Percentiles rank a stretch among this genome's conserved stretches.
Evolutionary conservation across 2,797 vertebrate genomes (phyloP).

Genomic region (Cynodonichthys magdalenae): DNA sequence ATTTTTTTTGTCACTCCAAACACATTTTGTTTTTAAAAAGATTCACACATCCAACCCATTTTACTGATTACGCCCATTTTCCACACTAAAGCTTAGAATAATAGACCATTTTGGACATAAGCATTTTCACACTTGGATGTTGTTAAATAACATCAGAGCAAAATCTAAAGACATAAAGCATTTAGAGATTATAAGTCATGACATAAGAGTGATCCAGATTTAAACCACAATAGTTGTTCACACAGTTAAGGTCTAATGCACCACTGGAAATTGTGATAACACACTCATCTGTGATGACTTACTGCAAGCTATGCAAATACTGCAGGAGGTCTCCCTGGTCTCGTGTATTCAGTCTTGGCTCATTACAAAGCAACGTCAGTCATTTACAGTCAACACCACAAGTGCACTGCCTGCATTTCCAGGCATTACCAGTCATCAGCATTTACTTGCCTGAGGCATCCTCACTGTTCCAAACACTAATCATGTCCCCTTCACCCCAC

Average conservation of each 20-base stretch:
- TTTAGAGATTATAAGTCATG: neutral
- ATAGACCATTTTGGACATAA: neutral
- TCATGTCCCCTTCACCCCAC: constrained; percentile 62
- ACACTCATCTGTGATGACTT: constrained; percentile 42
- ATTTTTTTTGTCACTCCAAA: neutral
- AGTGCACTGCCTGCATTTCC: constrained; percentile 52
- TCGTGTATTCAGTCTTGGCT: constrained; percentile 44
- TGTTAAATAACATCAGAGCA: neutral
- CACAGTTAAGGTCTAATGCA: neutral
- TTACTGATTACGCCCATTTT: neutral
- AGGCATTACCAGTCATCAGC: constrained; percentile 54
- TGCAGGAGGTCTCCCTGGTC: constrained; percentile 27
- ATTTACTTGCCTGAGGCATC: constrained; percentile 67
- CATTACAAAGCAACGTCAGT: constrained; percentile 46
- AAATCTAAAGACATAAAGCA: neutral
- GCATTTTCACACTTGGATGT: neutral
- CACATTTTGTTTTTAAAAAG: constrained; percentile 10
- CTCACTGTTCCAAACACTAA: constrained; percentile 67
- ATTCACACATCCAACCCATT: too few species aligned
- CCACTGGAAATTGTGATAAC: constrained; percentile 34
- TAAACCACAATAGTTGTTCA: neutral
- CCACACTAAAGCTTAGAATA: too few species aligned
- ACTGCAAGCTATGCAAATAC: constrained; percentile 45
- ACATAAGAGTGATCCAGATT: neutral
- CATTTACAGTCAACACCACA: constrained; percentile 58